Evolutionary conservation across 1,140 invertebrate genomes (phyloP).

Genomic region (Aricia agestis): DNA sequence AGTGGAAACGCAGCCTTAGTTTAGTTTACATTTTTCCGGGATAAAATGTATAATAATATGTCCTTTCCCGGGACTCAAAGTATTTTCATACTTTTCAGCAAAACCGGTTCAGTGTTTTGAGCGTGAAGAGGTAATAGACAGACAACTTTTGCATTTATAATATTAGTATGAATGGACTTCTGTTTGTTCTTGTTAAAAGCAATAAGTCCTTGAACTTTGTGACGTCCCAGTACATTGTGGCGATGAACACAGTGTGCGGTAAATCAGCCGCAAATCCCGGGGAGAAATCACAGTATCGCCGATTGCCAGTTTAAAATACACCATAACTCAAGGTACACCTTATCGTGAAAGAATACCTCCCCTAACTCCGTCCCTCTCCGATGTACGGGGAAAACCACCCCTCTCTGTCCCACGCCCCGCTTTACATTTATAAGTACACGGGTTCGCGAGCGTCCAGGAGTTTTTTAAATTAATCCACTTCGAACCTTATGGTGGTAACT

Average conservation of each 20-base stretch:
- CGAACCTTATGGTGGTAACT: conserved; percentile 29
- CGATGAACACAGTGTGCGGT: not conserved
- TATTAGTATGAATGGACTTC: no score
- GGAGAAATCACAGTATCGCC: conserved; percentile 47
- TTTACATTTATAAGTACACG: conserved; percentile 71
- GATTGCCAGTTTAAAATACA: conserved; percentile 70
- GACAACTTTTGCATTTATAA: no score
- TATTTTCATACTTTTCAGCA: no score
- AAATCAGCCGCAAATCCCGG: conserved; percentile 33
- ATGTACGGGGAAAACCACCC: conserved; percentile 21
- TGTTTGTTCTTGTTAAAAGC: not conserved
- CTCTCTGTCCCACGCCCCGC: conserved; percentile 42
- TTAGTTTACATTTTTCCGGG: no score
- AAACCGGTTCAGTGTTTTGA: no score
- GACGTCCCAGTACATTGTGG: not conserved
- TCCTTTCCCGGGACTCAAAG: no score
- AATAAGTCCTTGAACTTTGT: not conserved
- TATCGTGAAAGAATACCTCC: conserved; percentile 67
- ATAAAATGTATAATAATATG: no score
- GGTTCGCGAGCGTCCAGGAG: conserved; percentile 36
- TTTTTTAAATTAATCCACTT: conserved; percentile 21
- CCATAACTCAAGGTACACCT: conserved; percentile 71
- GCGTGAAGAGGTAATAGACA: no score
- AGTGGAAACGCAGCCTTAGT: no score
- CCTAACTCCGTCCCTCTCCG: conserved; percentile 22